Evolutionary conservation across 2,888 invertebrate species (phyloP), one percentile per base, ranked within the genome.

Genomic region (Sinotaia quadrata): DNA sequence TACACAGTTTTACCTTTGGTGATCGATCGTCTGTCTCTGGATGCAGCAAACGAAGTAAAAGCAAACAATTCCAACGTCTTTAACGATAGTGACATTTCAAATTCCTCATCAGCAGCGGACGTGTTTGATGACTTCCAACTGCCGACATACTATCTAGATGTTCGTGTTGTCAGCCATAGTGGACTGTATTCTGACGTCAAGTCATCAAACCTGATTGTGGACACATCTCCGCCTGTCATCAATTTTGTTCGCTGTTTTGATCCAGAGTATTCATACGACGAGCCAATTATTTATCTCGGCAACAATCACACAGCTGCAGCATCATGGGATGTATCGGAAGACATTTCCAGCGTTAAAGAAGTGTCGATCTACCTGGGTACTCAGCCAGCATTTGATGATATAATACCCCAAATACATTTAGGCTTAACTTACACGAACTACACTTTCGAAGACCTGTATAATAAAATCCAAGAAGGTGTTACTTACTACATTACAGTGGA

Each of bases 291-390:
- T 1, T 74, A 70, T 34, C 67, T 76, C n/a, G 81, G 81, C 7
- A 75, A 77, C n/a, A 77, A 72, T 56, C 74, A 77, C 21, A 68
- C 71, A 29, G 72, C 79, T 5, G 78, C 76, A 15, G 77, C 75
- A 3, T 76, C 72, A 33, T 81, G 81, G 81, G 74, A 76, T 27
- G 75, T 74, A 47, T 61, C 66, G 0, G 81, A 81, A 56, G 77
- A 78, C 33, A 61, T 77, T 12, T 75, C 78, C 36, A 72, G 73
- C 29, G 74, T 81, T 24, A 57, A 52, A 4, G 36, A 49, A 2
- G 76, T 75, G 24, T 33, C 31, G 27, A 69, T 81, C 8, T 63
- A 60, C 21, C 61, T 81, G 29, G 72, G 78, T 4, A 68, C 70
- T 12, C 12, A 27, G 41, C 63, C 63, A 15, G 29, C 24, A 3